Evolutionary conservation across 2,113 vertebrate species (phyloP), one percentile per base, ranked within the genome.

Genomic region (Indicator indicator): DNA sequence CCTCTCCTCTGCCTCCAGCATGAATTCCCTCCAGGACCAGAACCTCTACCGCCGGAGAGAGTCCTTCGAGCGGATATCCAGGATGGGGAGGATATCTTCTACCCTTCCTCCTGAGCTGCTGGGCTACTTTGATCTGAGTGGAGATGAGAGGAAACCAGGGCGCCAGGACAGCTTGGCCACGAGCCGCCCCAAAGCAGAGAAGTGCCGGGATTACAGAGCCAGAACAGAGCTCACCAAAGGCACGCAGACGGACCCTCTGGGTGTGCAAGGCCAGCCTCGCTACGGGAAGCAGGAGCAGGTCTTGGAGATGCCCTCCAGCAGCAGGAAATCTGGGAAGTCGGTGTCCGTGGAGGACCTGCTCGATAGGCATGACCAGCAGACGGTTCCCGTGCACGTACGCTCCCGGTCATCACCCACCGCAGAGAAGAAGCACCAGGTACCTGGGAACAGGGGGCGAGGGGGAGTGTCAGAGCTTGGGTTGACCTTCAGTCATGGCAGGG

Each of bases 261-360:
- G 64, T 27, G 6, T 32, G 16, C 89, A 63, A 32, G 33, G 80
- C 23, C 86, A 77, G 16, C 75, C 89, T 3, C 64, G 7, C 44
- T 52, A 90, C 26, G 90, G 93, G 90, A 96, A 94, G 79, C 80
- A 93, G 40, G 96, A 97, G 32, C 74, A 82, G 50, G 73, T 89
- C 68, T 96, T 98, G 30, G 93, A 96, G 77, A 95, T 95, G 30
- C 62, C 94, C 3, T 94, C 92, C 4, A 62, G 93, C 0, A 3
- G 93, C 27, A 95, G 91, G 75, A 97, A 95, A 83, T 93, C 98
- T 0, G 98, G 98, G n/a, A 99, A 98, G 83, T 99, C 99, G 0
- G 98, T 98, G 38, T 99, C 99, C 1, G 98, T 98, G 2, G 99
- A 99, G 89, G 98, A 99, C 88, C 95, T 99, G 63, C 97, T 99